These are phyloP conservation scores for Eugnorisma glareosa DNA, from an alignment of 2,888 invertebrate genomes.

Conservation along the genomic window DNA sequence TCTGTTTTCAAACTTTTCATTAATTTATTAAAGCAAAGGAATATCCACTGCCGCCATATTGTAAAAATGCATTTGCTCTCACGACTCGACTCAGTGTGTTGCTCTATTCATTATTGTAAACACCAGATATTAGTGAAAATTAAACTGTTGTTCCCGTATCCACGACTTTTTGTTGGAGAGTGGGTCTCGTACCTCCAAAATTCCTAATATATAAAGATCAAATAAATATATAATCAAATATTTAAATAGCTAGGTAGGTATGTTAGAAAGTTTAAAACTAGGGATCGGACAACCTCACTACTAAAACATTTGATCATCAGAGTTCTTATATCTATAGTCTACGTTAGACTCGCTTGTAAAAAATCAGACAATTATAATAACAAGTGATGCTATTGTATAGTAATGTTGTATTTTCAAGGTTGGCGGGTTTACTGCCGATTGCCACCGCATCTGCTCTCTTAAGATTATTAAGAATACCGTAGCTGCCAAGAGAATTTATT, in stretches of 20 bases:
- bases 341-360: conserved; percentile 45
- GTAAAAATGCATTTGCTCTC: too few relatives aligned
- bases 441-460: conserved; percentile 53
- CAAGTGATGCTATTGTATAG: conserved; percentile 47
- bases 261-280: conserved; percentile 1
- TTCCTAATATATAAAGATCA: too few relatives aligned
- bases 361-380: conserved; percentile 56
- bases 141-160: too few relatives aligned
- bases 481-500: conserved; percentile 29
- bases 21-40: neutral
- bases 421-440: conserved; percentile 52
- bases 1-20: neutral
- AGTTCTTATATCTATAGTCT: conserved; percentile 6
- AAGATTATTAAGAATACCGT: conserved; percentile 27
- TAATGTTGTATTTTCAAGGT: conserved; percentile 64
- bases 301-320: conserved; percentile 16
- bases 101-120: too few relatives aligned
- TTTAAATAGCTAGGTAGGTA: neutral
- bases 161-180: too few relatives aligned
- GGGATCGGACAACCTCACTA: neutral
- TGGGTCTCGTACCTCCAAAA: too few relatives aligned
- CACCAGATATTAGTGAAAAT: too few relatives aligned
- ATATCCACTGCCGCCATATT: too few relatives aligned
- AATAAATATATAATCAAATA: neutral
- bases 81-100: too few relatives aligned